Conservation (phyloP, 2,113 vertebrate species). For the Hypanus sabinus region DNA sequence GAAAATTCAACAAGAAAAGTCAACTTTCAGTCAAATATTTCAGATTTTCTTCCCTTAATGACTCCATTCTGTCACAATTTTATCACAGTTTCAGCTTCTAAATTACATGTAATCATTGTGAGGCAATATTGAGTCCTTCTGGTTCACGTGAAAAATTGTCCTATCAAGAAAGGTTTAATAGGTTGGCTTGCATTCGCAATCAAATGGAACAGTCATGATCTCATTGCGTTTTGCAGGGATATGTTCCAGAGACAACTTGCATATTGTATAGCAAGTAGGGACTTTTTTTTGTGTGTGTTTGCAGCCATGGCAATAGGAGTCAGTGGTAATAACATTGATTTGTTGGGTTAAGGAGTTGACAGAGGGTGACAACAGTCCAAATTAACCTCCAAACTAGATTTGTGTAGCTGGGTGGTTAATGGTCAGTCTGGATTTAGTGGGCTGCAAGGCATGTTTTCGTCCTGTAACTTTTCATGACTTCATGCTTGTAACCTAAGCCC, state of each 20-base stretch:
- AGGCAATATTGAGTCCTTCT: not conserved
- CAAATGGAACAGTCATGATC: too few relatives aligned
- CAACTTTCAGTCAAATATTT: not conserved
- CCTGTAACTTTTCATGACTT: too few relatives aligned
- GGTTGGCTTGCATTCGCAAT: too few relatives aligned
- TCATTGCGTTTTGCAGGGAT: too few relatives aligned
- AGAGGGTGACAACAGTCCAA: not conserved
- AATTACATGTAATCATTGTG: not conserved
- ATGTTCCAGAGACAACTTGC: too few relatives aligned
- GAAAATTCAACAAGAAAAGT: not conserved
- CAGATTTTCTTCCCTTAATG: not conserved
- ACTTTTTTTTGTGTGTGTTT: not conserved
- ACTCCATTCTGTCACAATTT: not conserved
- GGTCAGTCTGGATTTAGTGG: too few relatives aligned
- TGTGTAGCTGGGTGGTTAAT: too few relatives aligned
- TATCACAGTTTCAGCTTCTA: not conserved
- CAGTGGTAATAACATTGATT: not conserved
- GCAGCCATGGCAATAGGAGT: not conserved
- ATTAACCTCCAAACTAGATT: not conserved
- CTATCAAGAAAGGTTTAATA: too few relatives aligned
- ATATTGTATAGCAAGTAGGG: not conserved
- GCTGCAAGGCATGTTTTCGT: too few relatives aligned
- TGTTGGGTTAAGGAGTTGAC: not conserved
- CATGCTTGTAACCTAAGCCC: not conserved
- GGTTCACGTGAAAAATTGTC: not conserved